Percentiles rank a stretch among this genome's conserved stretches.
phyloP scores from a whole-genome alignment of 2,113 vertebrate genomes.

The Hippocampus abdominalis region DNA sequence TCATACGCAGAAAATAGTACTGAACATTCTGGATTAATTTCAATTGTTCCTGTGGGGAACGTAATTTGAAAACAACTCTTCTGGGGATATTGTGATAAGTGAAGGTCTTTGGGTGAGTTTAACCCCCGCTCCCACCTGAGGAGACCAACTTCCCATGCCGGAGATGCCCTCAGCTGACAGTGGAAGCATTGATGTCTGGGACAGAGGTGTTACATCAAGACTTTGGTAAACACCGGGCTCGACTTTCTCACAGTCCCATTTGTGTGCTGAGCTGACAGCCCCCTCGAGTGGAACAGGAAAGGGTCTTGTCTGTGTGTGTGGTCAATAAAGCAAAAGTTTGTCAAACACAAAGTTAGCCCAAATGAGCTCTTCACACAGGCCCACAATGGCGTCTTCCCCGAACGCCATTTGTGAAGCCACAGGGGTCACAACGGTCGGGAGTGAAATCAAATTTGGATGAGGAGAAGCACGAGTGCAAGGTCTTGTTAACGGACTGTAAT shows the following conservation, averaged over 20 bases:
- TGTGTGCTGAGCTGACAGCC: slow-evolving; percentile 66
- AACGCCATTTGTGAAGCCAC: slow-evolving; percentile 39
- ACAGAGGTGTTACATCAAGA: slow-evolving; percentile 69
- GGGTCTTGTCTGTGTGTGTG: slow-evolving; percentile 69
- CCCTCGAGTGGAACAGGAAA: slow-evolving; percentile 61
- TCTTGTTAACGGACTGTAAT: not conserved
- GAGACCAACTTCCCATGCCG: slow-evolving; percentile 36
- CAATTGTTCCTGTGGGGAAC: not conserved
- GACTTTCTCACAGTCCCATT: slow-evolving; percentile 69
- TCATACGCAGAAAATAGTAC: too few species aligned
- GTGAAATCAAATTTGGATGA: slow-evolving; percentile 16
- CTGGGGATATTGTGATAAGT: not conserved
- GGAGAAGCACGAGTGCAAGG: not conserved
- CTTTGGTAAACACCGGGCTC: slow-evolving; percentile 66
- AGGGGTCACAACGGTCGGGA: slow-evolving; percentile 9
- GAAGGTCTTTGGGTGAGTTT: slow-evolving; percentile 7
- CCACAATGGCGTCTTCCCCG: slow-evolving; percentile 33
- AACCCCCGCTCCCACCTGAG: slow-evolving; percentile 26
- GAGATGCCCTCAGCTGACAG: slow-evolving; percentile 59
- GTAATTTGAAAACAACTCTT: not conserved
- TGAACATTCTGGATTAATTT: not conserved
- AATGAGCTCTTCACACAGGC: slow-evolving; percentile 54
- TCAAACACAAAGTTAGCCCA: slow-evolving; percentile 70
- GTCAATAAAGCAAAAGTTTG: slow-evolving; percentile 74
- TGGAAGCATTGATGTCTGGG: slow-evolving; percentile 68